These are phyloP conservation scores for Amniataba percoides DNA, from an alignment of 2,797 vertebrate species.

Conservation along the genomic window DNA sequence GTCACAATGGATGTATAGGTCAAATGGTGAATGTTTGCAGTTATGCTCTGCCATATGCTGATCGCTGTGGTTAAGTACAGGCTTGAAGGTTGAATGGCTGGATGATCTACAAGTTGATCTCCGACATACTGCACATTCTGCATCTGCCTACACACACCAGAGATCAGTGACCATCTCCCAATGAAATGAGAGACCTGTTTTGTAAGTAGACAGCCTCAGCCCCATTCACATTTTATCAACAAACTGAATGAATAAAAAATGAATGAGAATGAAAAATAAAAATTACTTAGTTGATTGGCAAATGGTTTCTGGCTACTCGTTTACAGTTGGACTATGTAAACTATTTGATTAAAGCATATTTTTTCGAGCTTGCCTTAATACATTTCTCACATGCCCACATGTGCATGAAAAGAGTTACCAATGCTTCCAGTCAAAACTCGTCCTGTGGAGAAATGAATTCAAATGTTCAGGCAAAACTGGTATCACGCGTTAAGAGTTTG, in stretches of 20 bases:
- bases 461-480: not conserved
- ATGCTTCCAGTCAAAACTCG: not conserved
- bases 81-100: constrained; percentile 22
- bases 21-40: constrained; percentile 37
- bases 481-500: not conserved
- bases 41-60: constrained; percentile 40
- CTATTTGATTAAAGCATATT: not conserved
- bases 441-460: not conserved
- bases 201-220: not conserved
- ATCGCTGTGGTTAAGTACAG: not conserved
- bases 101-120: constrained; percentile 13
- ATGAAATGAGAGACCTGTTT: not conserved
- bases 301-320: not conserved
- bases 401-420: not conserved
- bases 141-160: not conserved
- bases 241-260: too few species aligned
- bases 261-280: too few species aligned
- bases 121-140: not conserved
- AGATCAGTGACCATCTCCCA: not conserved
- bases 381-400: not conserved
- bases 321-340: not conserved
- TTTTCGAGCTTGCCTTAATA: not conserved
- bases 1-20: constrained; percentile 50
- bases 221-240: not conserved
- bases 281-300: not conserved